Percentiles rank a stretch among this genome's conserved stretches.
Evolutionary conservation across 92 coral and sea anemone species (phyloP).

Genomic region (Zoanthus solanderi): DNA sequence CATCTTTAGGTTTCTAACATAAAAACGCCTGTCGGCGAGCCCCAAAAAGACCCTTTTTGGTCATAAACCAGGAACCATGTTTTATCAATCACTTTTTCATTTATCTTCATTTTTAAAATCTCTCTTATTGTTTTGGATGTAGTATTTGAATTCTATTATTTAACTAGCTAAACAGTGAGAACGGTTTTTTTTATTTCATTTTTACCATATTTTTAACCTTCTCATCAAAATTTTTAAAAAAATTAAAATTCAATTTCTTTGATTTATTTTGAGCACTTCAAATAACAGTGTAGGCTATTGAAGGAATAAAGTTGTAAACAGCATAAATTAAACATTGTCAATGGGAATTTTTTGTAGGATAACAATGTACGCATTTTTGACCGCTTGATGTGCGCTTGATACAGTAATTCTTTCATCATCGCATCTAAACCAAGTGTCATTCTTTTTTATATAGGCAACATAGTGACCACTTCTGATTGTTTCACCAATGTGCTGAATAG

Average conservation of each 20-base stretch:
- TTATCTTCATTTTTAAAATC: slow-evolving; percentile 18
- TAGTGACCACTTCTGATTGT: too few relatives aligned
- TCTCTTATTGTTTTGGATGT: slow-evolving; percentile 29
- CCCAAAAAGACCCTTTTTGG: too few relatives aligned
- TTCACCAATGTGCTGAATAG: too few relatives aligned
- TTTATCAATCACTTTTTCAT: too few relatives aligned
- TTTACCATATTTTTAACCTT: slow-evolving; percentile 22
- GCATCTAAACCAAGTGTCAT: too few relatives aligned
- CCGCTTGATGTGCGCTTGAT: too few relatives aligned
- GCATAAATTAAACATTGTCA: background rate
- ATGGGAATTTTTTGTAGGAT: slow-evolving; percentile 1
- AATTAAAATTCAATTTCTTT: slow-evolving; percentile 18
- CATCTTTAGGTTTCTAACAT: too few relatives aligned
- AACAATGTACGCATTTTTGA: too few relatives aligned
- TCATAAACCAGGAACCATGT: background rate
- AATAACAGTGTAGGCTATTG: slow-evolving; percentile 19
- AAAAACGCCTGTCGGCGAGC: too few relatives aligned
- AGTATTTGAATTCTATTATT: slow-evolving; percentile 20
- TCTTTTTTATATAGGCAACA: too few relatives aligned
- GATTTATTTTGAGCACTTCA: slow-evolving; percentile 18
- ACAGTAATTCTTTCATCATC: too few relatives aligned
- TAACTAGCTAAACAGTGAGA: slow-evolving; percentile 22
- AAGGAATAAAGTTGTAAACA: background rate
- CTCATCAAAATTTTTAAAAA: background rate
- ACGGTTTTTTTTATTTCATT: background rate